Base-by-base conservation (phyloP, 2,888 invertebrate genomes). In the Lymantria dispar region DNA sequence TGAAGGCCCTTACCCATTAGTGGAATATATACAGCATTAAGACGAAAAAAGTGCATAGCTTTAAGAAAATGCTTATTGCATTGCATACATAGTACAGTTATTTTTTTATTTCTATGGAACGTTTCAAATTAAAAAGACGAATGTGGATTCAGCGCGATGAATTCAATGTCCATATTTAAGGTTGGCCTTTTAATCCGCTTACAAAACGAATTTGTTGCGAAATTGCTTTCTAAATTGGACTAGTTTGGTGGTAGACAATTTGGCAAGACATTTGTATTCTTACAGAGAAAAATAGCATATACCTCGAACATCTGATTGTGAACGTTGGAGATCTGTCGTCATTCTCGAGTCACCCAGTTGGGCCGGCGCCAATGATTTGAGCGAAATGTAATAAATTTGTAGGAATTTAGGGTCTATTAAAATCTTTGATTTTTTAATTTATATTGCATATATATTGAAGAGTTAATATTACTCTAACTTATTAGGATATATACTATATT, bases 261-360 rank as follows among this genome's bases (percentile, higher is more conserved):
- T 88, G 87, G 89, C 87, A 85, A 87, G 90, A 83, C 87, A 90
- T 90, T 90, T 90, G 89, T 90, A 89, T 90, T 90, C 89, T 80
- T 81, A 80, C 66, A 75, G 82, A 88, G 87, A 87, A 87, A 89
- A 90, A 90, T 90, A 85, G 88, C 87, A 81, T 81, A 78, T 85
- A 84, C 83, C 82, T 77, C 76, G 79, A 82, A 78, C 81, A 87
- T 87, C 87, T 83, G 89, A 89, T 89, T 87, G 84, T 72, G 78
- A 77, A 76, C 76, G 78, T 75, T 78, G 75, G 72, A 78, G 76
- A 78, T 75, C 80, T 82, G 83, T 83, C 83, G 76, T 70, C 76
- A 70, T 70, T 72, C 74, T 56, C 71, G 66, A 70, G 74, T 76
- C 78, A 71, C 64, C 61, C 72, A 73, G 78, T 85, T 89, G 90